phyloP scores from a whole-genome alignment of 2,797 vertebrate genomes.

The Selene dorsalis region DNA sequence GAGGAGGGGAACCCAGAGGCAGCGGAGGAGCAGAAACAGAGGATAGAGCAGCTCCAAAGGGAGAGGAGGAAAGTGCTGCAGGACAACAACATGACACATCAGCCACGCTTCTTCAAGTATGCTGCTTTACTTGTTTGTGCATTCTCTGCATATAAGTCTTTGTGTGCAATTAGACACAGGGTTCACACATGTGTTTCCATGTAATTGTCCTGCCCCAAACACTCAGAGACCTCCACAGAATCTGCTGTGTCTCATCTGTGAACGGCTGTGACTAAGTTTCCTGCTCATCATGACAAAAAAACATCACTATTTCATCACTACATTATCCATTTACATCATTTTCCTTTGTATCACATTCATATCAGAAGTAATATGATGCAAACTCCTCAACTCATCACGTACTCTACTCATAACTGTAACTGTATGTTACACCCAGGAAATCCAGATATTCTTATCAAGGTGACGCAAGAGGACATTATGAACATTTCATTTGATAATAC shows the following conservation, averaged over 20 bases:
- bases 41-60: slow-evolving; percentile 94
- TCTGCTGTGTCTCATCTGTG: not conserved
- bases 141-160: not conserved
- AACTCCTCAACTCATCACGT: not conserved
- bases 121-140: slow-evolving; percentile 18
- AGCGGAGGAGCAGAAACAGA: slow-evolving; percentile 95
- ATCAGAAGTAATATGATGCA: too few species aligned
- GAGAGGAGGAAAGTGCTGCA: slow-evolving; percentile 90
- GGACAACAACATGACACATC: slow-evolving; percentile 90
- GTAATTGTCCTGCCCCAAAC: not conserved
- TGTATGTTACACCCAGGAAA: not conserved
- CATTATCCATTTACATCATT: too few species aligned
- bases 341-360: not conserved
- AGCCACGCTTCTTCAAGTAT: slow-evolving; percentile 94
- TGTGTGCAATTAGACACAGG: not conserved
- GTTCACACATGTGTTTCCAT: not conserved
- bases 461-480: not conserved
- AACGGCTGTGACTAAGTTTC: not conserved
- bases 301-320: too few species aligned
- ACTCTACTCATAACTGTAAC: not conserved
- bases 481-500: not conserved
- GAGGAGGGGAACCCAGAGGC: slow-evolving; percentile 93
- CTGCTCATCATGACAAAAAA: not conserved
- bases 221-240: not conserved
- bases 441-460: not conserved